Conservation (phyloP, 2,113 vertebrate species). For the Okapia johnstoni region DNA sequence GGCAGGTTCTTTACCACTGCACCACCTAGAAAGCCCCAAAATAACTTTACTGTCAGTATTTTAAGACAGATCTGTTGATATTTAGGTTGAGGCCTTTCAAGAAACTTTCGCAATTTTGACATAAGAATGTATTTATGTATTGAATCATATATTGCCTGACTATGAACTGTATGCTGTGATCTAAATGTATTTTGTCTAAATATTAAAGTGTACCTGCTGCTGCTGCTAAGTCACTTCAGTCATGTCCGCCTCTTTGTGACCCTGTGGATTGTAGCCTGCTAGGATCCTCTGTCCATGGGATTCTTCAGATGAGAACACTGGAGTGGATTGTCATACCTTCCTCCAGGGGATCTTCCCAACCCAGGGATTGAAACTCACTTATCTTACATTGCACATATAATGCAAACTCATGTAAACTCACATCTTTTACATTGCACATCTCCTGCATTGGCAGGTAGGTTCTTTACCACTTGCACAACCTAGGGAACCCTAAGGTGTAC, state of each 20-base stretch:
- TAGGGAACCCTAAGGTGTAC: background rate
- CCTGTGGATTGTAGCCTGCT: no score
- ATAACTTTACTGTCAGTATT: background rate
- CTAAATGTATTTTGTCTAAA: background rate
- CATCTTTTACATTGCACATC: no score
- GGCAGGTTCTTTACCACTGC: background rate
- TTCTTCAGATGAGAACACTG: no score
- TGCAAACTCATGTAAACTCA: no score
- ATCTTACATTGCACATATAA: no score
- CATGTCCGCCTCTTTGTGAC: no score
- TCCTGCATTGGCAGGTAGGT: no score
- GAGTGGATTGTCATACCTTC: no score
- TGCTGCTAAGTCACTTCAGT: background rate
- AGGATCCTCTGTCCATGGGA: no score
- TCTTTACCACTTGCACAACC: no score
- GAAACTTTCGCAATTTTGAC: background rate
- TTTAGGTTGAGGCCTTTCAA: background rate
- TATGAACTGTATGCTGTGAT: background rate
- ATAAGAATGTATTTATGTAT: background rate
- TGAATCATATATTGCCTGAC: background rate
- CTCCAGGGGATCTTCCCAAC: no score
- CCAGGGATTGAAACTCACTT: no score
- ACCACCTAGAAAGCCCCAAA: background rate
- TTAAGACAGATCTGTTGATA: background rate
- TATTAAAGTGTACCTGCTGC: background rate